Evolutionary conservation across 1,140 invertebrate species (phyloP).

Genomic region (Pogonomyrmex barbatus): DNA sequence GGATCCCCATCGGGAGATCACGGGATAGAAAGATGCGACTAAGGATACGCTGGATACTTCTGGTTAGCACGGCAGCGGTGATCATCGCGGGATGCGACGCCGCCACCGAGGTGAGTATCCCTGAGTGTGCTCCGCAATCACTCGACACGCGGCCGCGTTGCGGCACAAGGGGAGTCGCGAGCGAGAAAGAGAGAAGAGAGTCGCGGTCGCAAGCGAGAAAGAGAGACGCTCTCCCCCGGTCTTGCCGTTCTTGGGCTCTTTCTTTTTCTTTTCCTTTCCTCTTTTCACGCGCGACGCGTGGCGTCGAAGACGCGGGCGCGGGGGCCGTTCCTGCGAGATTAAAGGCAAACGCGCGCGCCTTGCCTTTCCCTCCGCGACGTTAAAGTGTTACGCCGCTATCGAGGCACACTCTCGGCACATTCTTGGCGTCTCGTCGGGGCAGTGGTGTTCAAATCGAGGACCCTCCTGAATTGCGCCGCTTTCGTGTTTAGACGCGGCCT

Average conservation of each 20-base stretch:
- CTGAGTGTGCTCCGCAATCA: background rate
- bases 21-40: constrained; percentile 77
- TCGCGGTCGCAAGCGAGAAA: background rate
- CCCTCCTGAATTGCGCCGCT: background rate
- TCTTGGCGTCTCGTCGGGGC: constrained; percentile 40
- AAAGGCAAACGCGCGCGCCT: background rate
- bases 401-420: background rate
- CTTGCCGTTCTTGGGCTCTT: no score
- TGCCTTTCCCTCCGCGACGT: background rate
- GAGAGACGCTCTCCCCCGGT: background rate
- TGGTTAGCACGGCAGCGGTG: constrained; percentile 75
- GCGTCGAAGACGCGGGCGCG: background rate
- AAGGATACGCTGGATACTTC: constrained; percentile 80
- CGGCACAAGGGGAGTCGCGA: background rate
- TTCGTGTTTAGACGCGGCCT: background rate
- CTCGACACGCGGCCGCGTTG: background rate
- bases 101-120: constrained; percentile 78
- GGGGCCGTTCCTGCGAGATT: background rate
- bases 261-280: background rate
- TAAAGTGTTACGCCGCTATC: constrained; percentile 36
- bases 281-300: background rate
- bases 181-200: background rate
- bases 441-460: constrained; percentile 48
- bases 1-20: constrained; percentile 54
- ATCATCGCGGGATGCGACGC: constrained; percentile 77